Evolutionary conservation across 2,888 invertebrate genomes (phyloP), one percentile per base, ranked within the genome.

Genomic region (Melolontha melolontha): DNA sequence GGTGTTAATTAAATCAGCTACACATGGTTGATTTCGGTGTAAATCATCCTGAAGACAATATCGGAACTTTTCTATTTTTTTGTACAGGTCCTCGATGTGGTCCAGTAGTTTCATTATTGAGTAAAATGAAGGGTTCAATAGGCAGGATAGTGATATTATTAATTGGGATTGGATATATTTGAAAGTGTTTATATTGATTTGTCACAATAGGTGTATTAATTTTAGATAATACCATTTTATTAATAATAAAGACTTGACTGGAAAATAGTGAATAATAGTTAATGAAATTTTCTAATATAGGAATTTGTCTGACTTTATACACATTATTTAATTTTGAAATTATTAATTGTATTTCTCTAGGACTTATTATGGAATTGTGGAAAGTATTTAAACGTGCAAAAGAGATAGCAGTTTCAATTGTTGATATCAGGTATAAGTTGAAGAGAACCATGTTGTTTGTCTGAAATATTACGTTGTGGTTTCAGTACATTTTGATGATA

Each of bases 81-180:
- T 2, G 2, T 11, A 11, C 52, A 27, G 5, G 29, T 5, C 11
- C 27, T 10, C 10, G 52, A 52, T 27, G 52, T 52, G 2, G 52
- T 52, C 29, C 52, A 52, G 27, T 52, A 39, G 11, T 52, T 29
- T 17, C 10, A 14, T 52, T 52, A 27, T 52, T 52, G 44, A 44
- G 44, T 44, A 44, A 44, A 14, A 44, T 11, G 12, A 44, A 44
- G 5, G 44, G 10, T 44, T 44, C 44, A 7, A 12, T 12, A 5
- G 44, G 44, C 12, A 44, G 12, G 7, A n/a, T 8, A 7, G 16
- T 12, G 1, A 12, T 44, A 7, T 44, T 12, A 16, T 12, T 14
- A 16, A 44, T 44, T 7, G 44, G 44, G 12, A 44, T 6, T 7
- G 44, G 44, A 44, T 44, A 44, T 2, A 8, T 7, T 44, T 44